These are phyloP conservation scores for Isotomurus palustris DNA, from an alignment of 2,888 invertebrate genomes.

Conservation along the genomic window DNA sequence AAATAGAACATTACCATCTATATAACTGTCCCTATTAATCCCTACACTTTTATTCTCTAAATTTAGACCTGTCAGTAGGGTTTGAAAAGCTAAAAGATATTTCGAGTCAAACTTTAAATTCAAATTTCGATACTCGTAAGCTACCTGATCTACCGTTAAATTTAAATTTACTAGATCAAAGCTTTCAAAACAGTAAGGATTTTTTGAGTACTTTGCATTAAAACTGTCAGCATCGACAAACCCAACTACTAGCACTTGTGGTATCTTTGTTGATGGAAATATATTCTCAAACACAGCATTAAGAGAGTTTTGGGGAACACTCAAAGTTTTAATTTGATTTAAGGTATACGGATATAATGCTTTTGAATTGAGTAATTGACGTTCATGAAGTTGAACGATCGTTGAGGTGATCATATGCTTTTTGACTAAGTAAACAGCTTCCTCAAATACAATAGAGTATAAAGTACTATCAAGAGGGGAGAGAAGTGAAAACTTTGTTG, in stretches of 20 bases:
- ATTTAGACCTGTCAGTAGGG: neutral
- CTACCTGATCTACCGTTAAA: neutral
- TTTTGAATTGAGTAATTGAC: neutral
- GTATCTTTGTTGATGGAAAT: neutral
- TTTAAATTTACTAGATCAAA: neutral
- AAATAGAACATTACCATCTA: neutral
- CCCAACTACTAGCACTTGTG: neutral
- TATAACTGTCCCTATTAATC: neutral
- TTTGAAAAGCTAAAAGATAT: slow-evolving; percentile 2
- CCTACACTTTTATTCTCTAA: slow-evolving; percentile 1
- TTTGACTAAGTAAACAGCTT: neutral
- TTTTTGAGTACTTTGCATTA: neutral
- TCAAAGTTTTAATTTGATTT: slow-evolving; percentile 4
- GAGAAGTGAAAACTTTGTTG: neutral
- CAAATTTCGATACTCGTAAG: neutral
- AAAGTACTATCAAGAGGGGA: neutral
- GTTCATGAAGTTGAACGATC: slow-evolving; percentile 3
- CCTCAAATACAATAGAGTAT: neutral
- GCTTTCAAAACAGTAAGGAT: neutral
- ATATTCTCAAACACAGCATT: slow-evolving; percentile 7
- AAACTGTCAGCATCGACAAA: neutral
- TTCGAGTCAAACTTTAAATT: neutral
- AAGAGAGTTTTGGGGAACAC: neutral
- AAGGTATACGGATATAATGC: neutral
- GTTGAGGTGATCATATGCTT: neutral